Base-by-base conservation (phyloP, 2,888 invertebrate species). In the Pyrocoelia pectoralis region DNA sequence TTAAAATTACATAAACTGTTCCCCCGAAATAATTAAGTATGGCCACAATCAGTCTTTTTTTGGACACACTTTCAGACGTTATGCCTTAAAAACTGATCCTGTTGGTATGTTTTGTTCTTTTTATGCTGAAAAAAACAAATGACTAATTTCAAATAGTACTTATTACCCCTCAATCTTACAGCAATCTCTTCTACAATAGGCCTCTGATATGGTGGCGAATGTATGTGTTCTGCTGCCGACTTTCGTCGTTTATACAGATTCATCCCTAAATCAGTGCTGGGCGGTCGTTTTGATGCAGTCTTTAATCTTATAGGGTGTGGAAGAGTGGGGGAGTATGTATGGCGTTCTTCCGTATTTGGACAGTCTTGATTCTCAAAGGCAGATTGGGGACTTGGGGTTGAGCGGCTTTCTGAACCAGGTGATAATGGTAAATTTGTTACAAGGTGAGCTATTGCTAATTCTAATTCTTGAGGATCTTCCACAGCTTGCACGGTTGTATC, bases 381-480 rank as follows among this genome's bases (percentile, higher is more conserved):
- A 61, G 70, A 68, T 40, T 64, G 65, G 52, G 71, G 70, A 65
- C 72, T 72, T 61, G 68, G 70, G 67, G 65, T 73, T 68, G 74
- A 72, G 67, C 72, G 65, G 56, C 70, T 69, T 53, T 76, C 74
- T 10, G 78, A 73, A 12, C 77, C 74, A 1, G 81, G 77, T 12
- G 83, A 82, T 46, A 46, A 46, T 1, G 83, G 81, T 40, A 84
- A 79, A 66, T 86, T 85, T 58, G 83, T 85, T 66, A 89, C 85
- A 41, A 94, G 81, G 74, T 90, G 88, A 74, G 89, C 86, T 29
- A 94, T 88, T 54, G 91, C 92, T 55, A 86, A 85, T 74, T 92
- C 90, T 54, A 93, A 76, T 60, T 88, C 84, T 62, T 85, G 83
- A 0, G 91, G 90, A 81, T 92, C 89, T 75, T 92, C 91, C 0